Percentiles rank a stretch among this genome's conserved stretches.
phyloP scores from a whole-genome alignment of 2,888 invertebrate genomes.

The Apotomis turbidana region DNA sequence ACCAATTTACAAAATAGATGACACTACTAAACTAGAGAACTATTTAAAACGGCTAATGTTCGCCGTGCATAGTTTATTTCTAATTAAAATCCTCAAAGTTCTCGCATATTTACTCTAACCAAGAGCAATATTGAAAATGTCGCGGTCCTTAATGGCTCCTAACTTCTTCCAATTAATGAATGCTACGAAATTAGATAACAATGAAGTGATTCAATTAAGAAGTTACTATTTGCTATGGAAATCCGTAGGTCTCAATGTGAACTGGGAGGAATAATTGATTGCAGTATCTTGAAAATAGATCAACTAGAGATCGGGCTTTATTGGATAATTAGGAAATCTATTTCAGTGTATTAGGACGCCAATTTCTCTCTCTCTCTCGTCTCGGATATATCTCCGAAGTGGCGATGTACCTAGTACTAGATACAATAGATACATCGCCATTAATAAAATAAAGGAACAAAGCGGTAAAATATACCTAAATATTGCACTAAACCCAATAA shows the following conservation, averaged over 20 bases:
- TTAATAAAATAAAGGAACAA: not conserved
- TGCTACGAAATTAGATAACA: conserved; percentile 54
- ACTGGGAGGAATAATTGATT: conserved; percentile 23
- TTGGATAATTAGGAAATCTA: not conserved
- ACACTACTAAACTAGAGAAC: not conserved
- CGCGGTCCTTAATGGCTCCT: conserved; percentile 55
- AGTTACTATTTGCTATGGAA: conserved; percentile 53
- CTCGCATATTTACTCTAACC: conserved; percentile 65
- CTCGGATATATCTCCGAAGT: no score
- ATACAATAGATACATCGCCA: no score
- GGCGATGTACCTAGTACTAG: no score
- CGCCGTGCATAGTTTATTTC: conserved; percentile 63
- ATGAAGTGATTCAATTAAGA: conserved; percentile 57
- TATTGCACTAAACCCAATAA: no score
- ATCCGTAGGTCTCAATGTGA: conserved; percentile 39
- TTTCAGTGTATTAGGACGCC: not conserved
- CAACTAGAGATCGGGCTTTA: not conserved
- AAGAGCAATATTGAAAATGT: conserved; percentile 62
- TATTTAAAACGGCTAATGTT: conserved; percentile 11
- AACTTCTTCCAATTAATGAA: conserved; percentile 63
- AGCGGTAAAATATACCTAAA: not conserved
- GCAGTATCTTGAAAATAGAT: conserved; percentile 4
- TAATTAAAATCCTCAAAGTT: conserved; percentile 70
- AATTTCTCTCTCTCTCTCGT: no score
- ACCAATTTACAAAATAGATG: not conserved